These are phyloP conservation scores for Connochaetes taurinus DNA, from an alignment of 2,113 vertebrate species.

Conservation along the genomic window DNA sequence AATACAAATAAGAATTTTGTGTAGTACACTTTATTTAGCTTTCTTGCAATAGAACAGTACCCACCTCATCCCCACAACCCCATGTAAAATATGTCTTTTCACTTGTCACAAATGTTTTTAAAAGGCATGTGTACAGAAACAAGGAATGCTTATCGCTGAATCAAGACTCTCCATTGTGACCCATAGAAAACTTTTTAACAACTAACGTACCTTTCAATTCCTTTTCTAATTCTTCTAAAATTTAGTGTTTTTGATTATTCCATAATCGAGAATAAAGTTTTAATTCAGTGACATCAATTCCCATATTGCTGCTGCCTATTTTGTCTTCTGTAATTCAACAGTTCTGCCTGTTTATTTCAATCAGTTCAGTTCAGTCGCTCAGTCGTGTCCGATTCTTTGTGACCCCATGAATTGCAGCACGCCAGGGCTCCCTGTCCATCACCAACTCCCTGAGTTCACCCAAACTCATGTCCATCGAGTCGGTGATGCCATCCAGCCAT, in stretches of 20 bases:
- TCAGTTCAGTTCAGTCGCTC: too few relatives aligned
- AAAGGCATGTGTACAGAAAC: background rate
- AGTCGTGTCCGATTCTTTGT: too few relatives aligned
- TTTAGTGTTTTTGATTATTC: background rate
- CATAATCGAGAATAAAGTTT: background rate
- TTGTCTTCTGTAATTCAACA: background rate
- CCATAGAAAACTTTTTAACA: background rate
- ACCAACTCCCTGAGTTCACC: too few relatives aligned
- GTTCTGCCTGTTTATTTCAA: background rate
- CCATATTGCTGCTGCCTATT: background rate
- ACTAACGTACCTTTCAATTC: background rate
- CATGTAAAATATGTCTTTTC: background rate
- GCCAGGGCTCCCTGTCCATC: too few relatives aligned
- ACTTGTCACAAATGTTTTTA: background rate
- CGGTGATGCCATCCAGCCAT: too few relatives aligned
- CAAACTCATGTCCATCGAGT: too few relatives aligned
- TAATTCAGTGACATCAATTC: background rate
- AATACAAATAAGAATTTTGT: background rate
- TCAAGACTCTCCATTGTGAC: background rate
- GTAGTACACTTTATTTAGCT: background rate
- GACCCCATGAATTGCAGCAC: too few relatives aligned
- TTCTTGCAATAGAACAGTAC: background rate
- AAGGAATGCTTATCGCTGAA: background rate
- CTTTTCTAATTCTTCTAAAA: background rate
- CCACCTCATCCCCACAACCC: background rate